Conservation (phyloP, 2,797 vertebrate genomes). For the Crypturellus tataupa region DNA sequence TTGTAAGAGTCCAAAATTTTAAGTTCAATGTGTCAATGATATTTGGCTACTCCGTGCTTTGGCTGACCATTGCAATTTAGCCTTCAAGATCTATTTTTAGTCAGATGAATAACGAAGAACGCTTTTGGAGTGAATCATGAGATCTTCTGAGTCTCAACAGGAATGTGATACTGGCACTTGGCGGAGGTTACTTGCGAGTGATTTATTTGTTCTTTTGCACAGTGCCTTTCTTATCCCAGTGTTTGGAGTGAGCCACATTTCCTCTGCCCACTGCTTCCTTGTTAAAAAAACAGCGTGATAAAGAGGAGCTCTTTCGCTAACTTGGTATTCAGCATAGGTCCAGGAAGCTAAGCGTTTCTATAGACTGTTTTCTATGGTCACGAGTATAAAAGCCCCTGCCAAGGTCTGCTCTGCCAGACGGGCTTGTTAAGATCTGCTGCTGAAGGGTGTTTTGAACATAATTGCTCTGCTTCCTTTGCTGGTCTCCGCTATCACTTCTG, state of each 20-base stretch:
- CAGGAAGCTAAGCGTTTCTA: background rate
- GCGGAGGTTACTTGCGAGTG: background rate
- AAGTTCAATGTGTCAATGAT: background rate
- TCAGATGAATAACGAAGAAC: background rate
- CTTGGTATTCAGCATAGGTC: background rate
- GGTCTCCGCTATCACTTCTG: background rate
- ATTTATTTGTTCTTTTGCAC: background rate
- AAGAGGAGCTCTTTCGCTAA: background rate
- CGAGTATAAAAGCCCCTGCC: background rate
- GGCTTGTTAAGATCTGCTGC: background rate
- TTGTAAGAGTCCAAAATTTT: background rate
- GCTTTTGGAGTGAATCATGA: conserved; percentile 35
- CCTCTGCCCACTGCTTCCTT: conserved; percentile 17
- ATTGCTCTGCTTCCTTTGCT: background rate
- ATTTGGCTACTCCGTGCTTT: background rate
- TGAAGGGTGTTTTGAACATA: background rate
- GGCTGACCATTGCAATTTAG: background rate
- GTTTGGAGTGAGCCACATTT: conserved; percentile 3
- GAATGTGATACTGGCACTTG: conserved; percentile 33
- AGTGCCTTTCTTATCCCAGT: background rate
- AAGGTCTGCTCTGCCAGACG: background rate
- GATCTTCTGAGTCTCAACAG: background rate
- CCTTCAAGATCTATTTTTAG: conserved; percentile 36
- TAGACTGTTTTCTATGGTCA: background rate
- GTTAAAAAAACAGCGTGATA: background rate